Conservation (phyloP, 2,797 vertebrate species). For the Epinephelus awoara region DNA sequence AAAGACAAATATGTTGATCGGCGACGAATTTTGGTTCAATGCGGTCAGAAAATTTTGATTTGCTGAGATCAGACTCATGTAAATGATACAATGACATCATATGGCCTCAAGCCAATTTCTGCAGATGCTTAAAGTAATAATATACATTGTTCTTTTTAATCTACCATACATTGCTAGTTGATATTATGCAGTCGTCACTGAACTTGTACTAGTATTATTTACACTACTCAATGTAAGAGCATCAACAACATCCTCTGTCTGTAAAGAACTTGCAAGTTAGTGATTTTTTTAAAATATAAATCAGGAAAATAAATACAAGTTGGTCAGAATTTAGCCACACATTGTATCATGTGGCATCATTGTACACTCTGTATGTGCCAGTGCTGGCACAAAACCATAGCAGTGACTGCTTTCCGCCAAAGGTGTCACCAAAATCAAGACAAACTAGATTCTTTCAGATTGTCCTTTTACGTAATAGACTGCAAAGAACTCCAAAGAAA, state of each 20-base stretch:
- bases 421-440: slow-evolving; percentile 28
- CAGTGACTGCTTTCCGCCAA: slow-evolving; percentile 16
- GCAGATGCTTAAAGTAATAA: not conserved
- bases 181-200: not conserved
- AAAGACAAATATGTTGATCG: not conserved
- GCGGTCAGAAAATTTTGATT: not conserved
- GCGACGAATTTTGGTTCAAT: not conserved
- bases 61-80: not conserved
- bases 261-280: slow-evolving; percentile 3
- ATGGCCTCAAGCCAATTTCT: not conserved
- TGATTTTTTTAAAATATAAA: not conserved
- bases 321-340: not conserved
- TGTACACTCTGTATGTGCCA: not conserved
- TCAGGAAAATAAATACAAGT: not conserved
- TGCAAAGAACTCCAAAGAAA: not conserved
- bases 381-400: slow-evolving; percentile 3
- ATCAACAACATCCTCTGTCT: slow-evolving; percentile 1
- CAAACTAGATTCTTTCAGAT: not conserved
- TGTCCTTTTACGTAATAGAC: not conserved
- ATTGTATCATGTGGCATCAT: not conserved
- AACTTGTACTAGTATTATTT: slow-evolving; percentile 17
- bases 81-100: not conserved
- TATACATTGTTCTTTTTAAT: not conserved
- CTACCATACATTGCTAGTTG: not conserved
- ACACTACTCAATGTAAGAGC: not conserved